A percentile compares a stretch with the other conserved stretches of the same genome.
Conservation (phyloP, 2,888 invertebrate species). For the Amiota minor region DNA sequence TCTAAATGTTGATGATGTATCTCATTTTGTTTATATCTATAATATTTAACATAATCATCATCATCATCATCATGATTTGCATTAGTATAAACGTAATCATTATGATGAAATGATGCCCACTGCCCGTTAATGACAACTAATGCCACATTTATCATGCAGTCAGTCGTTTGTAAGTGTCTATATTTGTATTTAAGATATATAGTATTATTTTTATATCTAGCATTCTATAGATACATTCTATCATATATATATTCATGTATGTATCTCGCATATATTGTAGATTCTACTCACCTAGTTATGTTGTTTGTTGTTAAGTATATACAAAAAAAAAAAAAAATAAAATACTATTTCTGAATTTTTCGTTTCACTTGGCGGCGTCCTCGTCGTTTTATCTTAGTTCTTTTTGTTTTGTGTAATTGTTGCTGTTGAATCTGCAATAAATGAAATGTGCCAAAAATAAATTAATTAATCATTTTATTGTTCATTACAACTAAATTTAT, state of each 20-base stretch:
- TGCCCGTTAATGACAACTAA: constrained; percentile 22
- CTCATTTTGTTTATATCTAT: constrained; percentile 7
- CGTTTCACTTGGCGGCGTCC: neutral
- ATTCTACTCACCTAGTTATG: constrained; percentile 23
- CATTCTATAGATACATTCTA: constrained; percentile 15
- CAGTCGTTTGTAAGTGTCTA: neutral
- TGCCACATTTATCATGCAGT: constrained; percentile 26
- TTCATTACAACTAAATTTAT: neutral
- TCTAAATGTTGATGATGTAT: neutral
- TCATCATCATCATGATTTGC: no score
- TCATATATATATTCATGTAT: neutral
- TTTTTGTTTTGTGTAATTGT: neutral
- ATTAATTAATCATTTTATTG: constrained; percentile 27
- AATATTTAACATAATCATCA: neutral
- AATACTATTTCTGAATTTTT: constrained; percentile 12
- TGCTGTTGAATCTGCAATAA: constrained; percentile 47
- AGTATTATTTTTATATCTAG: no score
- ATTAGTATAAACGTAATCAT: neutral
- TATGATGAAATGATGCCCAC: neutral
- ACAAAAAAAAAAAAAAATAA: no score
- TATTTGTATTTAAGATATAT: neutral
- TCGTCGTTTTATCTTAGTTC: neutral
- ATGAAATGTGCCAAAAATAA: constrained; percentile 28
- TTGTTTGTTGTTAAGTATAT: neutral
- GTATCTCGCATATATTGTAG: neutral